These are phyloP conservation scores for Sinocyclocheilus rhinocerous DNA, from an alignment of 2,113 vertebrate genomes.

Conservation along the genomic window DNA sequence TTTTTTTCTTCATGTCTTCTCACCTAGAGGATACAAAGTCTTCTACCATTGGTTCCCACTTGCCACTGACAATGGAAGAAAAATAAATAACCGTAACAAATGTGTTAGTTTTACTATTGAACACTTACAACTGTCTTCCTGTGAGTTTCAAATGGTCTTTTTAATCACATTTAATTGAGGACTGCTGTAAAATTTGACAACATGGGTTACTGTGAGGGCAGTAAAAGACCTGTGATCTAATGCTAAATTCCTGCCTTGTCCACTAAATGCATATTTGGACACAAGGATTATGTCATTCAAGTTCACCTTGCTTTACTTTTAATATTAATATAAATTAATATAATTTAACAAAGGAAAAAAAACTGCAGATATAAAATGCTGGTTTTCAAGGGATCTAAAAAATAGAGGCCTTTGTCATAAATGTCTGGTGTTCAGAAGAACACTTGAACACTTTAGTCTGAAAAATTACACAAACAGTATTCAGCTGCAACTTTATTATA, in stretches of 20 bases:
- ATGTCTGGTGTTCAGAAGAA: background rate
- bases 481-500: background rate
- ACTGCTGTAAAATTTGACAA: background rate
- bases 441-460: background rate
- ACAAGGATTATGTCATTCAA: background rate
- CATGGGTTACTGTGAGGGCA: background rate
- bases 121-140: slow-evolving; percentile 2
- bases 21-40: background rate
- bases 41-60: background rate
- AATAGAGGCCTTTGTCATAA: background rate
- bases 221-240: slow-evolving; percentile 4
- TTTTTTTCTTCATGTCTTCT: background rate
- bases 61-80: background rate
- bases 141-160: background rate
- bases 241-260: slow-evolving; percentile 8
- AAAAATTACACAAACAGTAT: background rate
- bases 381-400: background rate
- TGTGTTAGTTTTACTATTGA: background rate
- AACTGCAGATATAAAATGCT: background rate
- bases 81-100: background rate
- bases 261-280: slow-evolving; percentile 9
- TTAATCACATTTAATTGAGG: slow-evolving; percentile 30
- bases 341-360: background rate
- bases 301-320: background rate
- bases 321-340: slow-evolving; percentile 3